These are phyloP conservation scores for Bombylius major DNA, from an alignment of 2,888 invertebrate genomes.

Conservation along the genomic window DNA sequence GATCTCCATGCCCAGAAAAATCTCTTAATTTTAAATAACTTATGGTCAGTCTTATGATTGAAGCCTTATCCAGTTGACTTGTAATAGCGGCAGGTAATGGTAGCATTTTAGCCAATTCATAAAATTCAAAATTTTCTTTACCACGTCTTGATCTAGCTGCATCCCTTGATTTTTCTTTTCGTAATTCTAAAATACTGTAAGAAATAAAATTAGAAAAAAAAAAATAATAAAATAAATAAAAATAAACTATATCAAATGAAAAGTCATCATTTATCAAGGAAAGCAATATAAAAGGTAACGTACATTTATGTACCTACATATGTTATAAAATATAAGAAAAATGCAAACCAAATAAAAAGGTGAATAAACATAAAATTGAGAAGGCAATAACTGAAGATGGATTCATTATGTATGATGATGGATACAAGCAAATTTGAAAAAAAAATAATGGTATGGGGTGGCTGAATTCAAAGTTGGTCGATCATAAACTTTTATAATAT, in stretches of 20 bases:
- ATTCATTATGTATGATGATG: not conserved
- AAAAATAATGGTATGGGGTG: not conserved
- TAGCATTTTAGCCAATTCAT: conserved; percentile 89
- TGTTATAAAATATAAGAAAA: conserved; percentile 2
- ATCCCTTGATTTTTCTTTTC: conserved; percentile 88
- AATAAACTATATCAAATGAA: conserved; percentile 1
- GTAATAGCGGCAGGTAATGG: conserved; percentile 84
- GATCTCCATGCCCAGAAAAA: conserved; percentile 91
- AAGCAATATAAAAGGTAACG: not conserved
- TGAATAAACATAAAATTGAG: conserved; percentile 11
- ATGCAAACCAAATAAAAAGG: conserved; percentile 8
- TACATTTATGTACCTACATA: not conserved
- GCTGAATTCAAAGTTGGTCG: not conserved
- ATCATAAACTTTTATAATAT: conserved; percentile 4
- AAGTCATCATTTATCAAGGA: not conserved
- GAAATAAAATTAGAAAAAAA: conserved; percentile 20
- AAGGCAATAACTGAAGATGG: not conserved
- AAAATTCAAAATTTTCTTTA: conserved; percentile 94
- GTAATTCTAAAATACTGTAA: conserved; percentile 82
- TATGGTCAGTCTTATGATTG: conserved; percentile 91
- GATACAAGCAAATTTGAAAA: not conserved
- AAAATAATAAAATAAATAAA: conserved; percentile 3
- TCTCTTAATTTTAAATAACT: conserved; percentile 89
- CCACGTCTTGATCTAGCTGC: conserved; percentile 84
- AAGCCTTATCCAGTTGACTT: conserved; percentile 89